Percentiles rank a stretch among this genome's conserved stretches.
These are phyloP conservation scores for Homarus americanus DNA, from an alignment of 1,140 invertebrate genomes.

Conservation along the genomic window DNA sequence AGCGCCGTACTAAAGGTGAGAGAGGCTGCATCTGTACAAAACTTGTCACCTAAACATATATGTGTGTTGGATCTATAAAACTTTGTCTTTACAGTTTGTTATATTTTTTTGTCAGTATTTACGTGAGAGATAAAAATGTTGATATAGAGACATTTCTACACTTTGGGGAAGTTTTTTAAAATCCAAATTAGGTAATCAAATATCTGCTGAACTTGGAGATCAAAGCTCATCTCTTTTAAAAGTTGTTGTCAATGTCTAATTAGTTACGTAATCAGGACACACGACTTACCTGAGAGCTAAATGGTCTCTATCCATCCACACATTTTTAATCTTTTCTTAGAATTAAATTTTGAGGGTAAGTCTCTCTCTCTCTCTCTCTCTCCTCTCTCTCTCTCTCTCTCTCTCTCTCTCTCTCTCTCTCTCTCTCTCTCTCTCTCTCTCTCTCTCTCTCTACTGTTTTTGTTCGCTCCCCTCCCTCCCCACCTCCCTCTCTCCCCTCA, in stretches of 20 bases:
- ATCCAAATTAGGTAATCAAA: too few relatives aligned
- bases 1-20: too few relatives aligned
- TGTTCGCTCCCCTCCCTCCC: background rate
- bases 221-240: background rate
- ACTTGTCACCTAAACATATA: too few relatives aligned
- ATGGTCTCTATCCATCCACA: background rate
- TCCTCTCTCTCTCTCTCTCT: background rate
- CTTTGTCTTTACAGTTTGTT: too few relatives aligned
- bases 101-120: too few relatives aligned
- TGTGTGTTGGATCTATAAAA: too few relatives aligned
- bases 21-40: too few relatives aligned
- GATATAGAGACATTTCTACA: too few relatives aligned
- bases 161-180: too few relatives aligned
- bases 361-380: background rate
- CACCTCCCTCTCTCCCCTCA: background rate
- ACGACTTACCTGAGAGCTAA: too few relatives aligned
- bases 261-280: background rate
- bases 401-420: background rate
- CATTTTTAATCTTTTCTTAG: background rate
- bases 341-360: background rate
- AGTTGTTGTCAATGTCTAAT: background rate
- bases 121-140: too few relatives aligned
- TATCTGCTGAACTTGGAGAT: background rate
- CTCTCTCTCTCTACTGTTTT: background rate
- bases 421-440: conserved; percentile 4